Conservation (phyloP, 2,888 invertebrate genomes). For the Charanyca ferruginea region DNA sequence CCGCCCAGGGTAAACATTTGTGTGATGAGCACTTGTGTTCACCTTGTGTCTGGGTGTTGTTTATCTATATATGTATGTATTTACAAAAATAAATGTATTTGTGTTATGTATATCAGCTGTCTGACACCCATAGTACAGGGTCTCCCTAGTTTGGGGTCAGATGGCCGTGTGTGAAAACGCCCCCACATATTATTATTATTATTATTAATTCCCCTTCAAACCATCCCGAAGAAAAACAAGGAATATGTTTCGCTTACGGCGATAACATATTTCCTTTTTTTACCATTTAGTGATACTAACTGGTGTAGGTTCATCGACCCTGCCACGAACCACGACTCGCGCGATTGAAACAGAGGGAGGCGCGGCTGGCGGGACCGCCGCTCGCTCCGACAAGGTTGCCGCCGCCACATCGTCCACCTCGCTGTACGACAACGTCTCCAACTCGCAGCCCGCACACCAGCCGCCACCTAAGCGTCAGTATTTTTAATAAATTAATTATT, state of each 20-base stretch:
- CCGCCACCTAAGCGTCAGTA: constrained; percentile 88
- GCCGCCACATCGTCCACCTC: constrained; percentile 97
- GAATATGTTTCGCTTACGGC: constrained; percentile 13
- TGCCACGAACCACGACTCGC: constrained; percentile 94
- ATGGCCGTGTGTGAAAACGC: too few species aligned
- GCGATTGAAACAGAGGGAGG: constrained; percentile 93
- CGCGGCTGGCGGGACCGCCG: constrained; percentile 89
- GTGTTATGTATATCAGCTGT: too few species aligned
- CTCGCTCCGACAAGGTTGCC: constrained; percentile 94
- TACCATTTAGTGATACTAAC: constrained; percentile 38
- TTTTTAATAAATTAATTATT: not conserved
- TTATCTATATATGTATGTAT: too few species aligned
- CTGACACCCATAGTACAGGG: too few species aligned
- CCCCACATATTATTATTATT: too few species aligned
- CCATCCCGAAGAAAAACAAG: too few species aligned
- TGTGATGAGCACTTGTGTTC: too few species aligned
- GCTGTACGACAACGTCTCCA: constrained; percentile 96
- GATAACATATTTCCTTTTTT: constrained; percentile 26
- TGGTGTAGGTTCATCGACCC: constrained; percentile 94
- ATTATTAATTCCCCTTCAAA: too few species aligned
- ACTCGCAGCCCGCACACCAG: constrained; percentile 85
- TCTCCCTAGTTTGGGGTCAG: too few species aligned
- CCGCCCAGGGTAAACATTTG: too few species aligned
- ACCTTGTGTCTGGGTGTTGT: too few species aligned
- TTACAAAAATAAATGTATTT: too few species aligned